These are phyloP conservation scores for Brachionus manjavacas DNA, from an alignment of 1,140 invertebrate species.

Conservation along the genomic window DNA sequence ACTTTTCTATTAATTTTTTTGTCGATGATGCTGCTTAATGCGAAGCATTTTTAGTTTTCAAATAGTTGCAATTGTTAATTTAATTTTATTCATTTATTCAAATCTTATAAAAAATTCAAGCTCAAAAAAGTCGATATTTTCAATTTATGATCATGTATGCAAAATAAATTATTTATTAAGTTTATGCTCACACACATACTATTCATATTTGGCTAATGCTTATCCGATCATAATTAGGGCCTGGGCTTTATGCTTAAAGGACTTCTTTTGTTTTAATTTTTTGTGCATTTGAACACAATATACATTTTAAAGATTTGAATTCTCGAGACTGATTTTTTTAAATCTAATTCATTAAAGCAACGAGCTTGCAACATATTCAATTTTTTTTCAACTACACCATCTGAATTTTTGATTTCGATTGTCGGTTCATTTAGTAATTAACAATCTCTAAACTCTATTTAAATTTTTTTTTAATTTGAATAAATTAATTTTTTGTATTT, in stretches of 20 bases:
- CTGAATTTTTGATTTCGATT: no score
- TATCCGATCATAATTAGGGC: not conserved
- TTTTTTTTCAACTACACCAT: no score
- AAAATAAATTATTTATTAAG: not conserved
- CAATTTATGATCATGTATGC: not conserved
- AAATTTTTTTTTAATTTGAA: no score
- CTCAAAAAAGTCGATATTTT: conserved; percentile 16
- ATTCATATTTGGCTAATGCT: not conserved
- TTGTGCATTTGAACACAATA: not conserved
- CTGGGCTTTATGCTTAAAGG: not conserved
- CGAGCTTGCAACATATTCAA: no score
- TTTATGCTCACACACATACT: not conserved
- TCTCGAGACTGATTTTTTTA: no score
- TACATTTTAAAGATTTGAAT: no score
- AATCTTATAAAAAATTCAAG: not conserved
- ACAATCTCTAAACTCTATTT: no score
- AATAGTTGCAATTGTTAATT: conserved; percentile 25
- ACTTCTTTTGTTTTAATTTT: not conserved
- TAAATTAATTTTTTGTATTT: no score
- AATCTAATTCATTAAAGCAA: no score
- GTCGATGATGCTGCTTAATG: not conserved
- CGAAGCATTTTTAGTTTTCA: not conserved
- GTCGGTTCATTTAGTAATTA: no score
- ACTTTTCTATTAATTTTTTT: conserved; percentile 17
- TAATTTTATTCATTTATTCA: conserved; percentile 27